Conservation (phyloP, 2,797 vertebrate species). For the Gallinago stenura region DNA sequence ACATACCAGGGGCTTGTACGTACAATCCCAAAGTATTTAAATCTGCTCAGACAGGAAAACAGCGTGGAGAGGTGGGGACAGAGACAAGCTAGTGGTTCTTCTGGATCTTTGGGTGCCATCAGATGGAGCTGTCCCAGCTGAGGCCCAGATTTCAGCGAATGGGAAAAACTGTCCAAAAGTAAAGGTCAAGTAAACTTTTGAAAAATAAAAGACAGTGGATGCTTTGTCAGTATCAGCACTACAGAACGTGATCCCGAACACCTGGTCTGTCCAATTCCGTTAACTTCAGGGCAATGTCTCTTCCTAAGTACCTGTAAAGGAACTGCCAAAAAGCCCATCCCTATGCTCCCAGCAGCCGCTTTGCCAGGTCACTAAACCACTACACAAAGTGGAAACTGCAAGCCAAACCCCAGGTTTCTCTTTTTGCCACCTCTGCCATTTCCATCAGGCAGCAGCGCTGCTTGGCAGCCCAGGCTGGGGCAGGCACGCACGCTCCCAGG, state of each 20-base stretch:
- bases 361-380: not conserved
- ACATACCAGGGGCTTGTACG: not conserved
- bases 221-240: not conserved
- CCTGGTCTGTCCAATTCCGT: too few relatives aligned
- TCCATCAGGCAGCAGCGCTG: fast-evolving
- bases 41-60: not conserved
- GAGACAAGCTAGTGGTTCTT: not conserved
- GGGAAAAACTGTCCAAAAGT: not conserved
- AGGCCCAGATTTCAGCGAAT: not conserved
- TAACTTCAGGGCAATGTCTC: not conserved
- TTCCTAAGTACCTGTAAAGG: fast-evolving
- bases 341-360: not conserved
- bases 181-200: not conserved
- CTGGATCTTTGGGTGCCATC: not conserved
- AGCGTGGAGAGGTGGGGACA: not conserved
- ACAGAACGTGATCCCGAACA: not conserved
- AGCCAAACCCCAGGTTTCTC: not conserved
- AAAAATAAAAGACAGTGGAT: not conserved
- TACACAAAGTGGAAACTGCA: not conserved
- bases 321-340: not conserved
- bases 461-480: not conserved
- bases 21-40: not conserved
- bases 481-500: fast-evolving
- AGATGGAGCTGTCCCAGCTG: not conserved
- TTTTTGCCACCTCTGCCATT: not conserved